Base-by-base conservation (phyloP, 2,888 invertebrate species). In the Coremacera marginata region DNA sequence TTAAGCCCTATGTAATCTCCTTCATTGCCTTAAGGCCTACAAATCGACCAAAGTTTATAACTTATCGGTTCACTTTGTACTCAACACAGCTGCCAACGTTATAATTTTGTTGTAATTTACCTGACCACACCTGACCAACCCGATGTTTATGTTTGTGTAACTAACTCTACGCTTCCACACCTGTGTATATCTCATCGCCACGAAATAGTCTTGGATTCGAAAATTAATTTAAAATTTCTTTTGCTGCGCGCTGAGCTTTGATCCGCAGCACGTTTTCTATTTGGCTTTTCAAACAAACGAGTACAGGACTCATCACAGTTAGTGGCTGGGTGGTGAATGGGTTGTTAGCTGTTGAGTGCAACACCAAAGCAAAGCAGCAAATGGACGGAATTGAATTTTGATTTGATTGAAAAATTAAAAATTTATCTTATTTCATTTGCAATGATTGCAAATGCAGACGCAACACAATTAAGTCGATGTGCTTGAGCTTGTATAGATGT, bases 341-440 rank as follows among this genome's bases (percentile, higher is more conserved):
- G n/a, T 22, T 49, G 52, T 19, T 31, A 9, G 25, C 44, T 55
- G 51, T 25, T 14, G 44, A 74, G 52, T 77, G 62, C 55, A 37
- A 67, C 52, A 76, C 71, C 31, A 76, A 75, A 77, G 72, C 68
- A 75, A 11, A 44, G 44, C 75, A 77, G 68, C 67, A 75, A 78
- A 81, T 78, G 77, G 78, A 79, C 76, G 67, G 78, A 81, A 82
- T 82, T 80, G 81, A 81, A 79, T 82, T 81, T 77, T 79, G 82
- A 83, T 82, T 82, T 82, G 83, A 84, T 84, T 83, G 83, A 76
- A 82, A 81, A 83, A 84, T 84, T 84, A 83, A 84, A 83, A 83
- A 82, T 84, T 83, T 80, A 84, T 82, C 79, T 67, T 71, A 79
- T 75, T 81, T 77, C 81, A 81, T 79, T 80, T 79, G 79, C 79